Evolutionary conservation across 2,797 vertebrate genomes (phyloP).

Genomic region (Falco novaeseelandiae): DNA sequence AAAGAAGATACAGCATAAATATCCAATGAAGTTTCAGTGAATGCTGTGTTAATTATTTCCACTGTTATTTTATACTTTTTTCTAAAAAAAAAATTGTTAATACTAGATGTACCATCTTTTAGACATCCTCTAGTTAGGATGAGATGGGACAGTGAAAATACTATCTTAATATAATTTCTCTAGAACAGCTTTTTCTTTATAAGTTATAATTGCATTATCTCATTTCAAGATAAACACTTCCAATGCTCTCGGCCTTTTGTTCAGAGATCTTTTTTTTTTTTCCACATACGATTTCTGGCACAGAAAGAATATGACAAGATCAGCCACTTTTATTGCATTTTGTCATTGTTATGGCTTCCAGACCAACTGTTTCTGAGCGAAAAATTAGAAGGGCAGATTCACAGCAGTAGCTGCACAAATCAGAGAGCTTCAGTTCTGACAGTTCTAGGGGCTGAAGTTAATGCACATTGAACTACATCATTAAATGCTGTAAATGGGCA

Average conservation of each 20-base stretch:
- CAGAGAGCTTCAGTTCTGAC: neutral
- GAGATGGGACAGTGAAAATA: neutral
- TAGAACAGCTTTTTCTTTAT: neutral
- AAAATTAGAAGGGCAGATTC: conserved; percentile 15
- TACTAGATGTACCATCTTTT: neutral
- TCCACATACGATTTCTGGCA: neutral
- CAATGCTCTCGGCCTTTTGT: neutral
- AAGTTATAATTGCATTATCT: neutral
- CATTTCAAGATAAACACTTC: neutral
- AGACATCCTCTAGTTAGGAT: neutral
- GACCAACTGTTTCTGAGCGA: neutral
- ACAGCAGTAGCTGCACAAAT: neutral
- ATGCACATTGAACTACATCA: neutral
- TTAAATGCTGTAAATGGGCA: conserved; percentile 10
- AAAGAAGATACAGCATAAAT: neutral
- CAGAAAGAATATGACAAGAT: neutral
- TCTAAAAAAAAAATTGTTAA: neutral
- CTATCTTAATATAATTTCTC: neutral
- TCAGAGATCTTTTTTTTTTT: neutral
- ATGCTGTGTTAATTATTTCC: neutral
- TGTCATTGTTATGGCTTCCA: conserved; percentile 5
- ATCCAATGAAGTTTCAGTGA: neutral
- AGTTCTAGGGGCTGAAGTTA: neutral
- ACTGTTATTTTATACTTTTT: neutral
- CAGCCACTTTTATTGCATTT: neutral